These are phyloP conservation scores for Bettongia penicillata DNA, from an alignment of 2,113 vertebrate species.

Conservation along the genomic window DNA sequence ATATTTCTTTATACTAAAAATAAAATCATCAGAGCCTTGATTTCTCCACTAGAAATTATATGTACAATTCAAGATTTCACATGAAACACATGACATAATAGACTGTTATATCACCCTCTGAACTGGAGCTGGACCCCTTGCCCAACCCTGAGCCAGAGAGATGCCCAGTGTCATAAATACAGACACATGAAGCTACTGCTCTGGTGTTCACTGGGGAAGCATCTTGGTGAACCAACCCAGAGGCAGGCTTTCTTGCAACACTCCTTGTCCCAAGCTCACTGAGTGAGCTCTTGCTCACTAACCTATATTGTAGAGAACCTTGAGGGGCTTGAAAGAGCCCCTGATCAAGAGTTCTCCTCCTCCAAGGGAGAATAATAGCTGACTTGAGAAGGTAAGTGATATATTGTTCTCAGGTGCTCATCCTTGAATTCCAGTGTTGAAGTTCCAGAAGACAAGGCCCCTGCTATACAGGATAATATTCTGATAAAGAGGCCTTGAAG, in stretches of 20 bases:
- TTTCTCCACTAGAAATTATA: conserved; percentile 89
- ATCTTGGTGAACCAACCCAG: neutral
- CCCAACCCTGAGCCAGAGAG: conserved; percentile 74
- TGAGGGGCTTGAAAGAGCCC: no score
- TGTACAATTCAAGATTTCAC: conserved; percentile 88
- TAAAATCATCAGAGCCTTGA: conserved; percentile 86
- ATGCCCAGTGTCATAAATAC: conserved; percentile 77
- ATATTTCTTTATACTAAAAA: conserved; percentile 87
- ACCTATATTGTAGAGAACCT: no score
- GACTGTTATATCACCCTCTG: conserved; percentile 85
- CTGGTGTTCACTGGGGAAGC: conserved; percentile 22
- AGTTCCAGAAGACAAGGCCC: no score
- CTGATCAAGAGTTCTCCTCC: no score
- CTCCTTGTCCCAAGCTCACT: neutral
- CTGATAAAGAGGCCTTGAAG: no score
- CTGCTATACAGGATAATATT: no score
- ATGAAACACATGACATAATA: conserved; percentile 89
- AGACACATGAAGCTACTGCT: conserved; percentile 75
- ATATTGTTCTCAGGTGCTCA: no score
- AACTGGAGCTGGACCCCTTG: conserved; percentile 76
- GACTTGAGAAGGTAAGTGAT: no score
- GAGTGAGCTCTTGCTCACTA: neutral
- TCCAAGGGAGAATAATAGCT: no score
- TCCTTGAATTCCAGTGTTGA: no score
- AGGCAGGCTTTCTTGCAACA: conserved; percentile 10